Percentiles rank a stretch among this genome's conserved stretches.
phyloP scores from a whole-genome alignment of 2,888 invertebrate genomes.

The Troides helena region DNA sequence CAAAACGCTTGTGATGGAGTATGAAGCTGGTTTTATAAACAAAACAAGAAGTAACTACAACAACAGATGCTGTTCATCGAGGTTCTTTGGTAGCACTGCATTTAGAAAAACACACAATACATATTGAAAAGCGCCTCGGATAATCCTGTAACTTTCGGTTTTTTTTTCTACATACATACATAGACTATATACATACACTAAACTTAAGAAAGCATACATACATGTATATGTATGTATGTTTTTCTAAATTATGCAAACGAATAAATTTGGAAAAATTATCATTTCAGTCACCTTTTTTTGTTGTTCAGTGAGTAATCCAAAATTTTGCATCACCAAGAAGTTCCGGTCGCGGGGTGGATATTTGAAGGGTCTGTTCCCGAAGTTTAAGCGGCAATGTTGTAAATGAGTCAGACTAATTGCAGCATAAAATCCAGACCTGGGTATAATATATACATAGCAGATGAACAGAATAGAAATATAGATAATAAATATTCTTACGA shows the following conservation, averaged over 20 bases:
- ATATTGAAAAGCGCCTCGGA: no score
- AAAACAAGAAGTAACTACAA: background rate
- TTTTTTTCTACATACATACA: no score
- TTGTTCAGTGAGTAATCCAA: constrained; percentile 86
- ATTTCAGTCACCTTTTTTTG: constrained; percentile 78
- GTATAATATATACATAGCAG: constrained; percentile 29
- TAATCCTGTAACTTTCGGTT: no score
- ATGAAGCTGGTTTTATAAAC: background rate
- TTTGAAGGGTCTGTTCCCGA: constrained; percentile 89
- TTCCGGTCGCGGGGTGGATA: constrained; percentile 84
- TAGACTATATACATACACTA: no score
- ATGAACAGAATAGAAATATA: background rate
- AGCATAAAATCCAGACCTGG: constrained; percentile 93
- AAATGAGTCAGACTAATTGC: constrained; percentile 98
- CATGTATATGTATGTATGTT: no score
- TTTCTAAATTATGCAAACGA: no score
- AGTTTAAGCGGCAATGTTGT: constrained; percentile 96
- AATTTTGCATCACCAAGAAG: constrained; percentile 88
- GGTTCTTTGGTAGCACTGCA: no score
- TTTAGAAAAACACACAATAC: no score
- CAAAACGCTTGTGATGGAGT: background rate
- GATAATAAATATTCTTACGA: no score
- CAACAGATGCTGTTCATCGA: background rate
- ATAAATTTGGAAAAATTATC: no score
- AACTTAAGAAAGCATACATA: no score